Base-by-base conservation (phyloP, 35 echinoderm and acorn worm species). In the Diadema setosum region DNA sequence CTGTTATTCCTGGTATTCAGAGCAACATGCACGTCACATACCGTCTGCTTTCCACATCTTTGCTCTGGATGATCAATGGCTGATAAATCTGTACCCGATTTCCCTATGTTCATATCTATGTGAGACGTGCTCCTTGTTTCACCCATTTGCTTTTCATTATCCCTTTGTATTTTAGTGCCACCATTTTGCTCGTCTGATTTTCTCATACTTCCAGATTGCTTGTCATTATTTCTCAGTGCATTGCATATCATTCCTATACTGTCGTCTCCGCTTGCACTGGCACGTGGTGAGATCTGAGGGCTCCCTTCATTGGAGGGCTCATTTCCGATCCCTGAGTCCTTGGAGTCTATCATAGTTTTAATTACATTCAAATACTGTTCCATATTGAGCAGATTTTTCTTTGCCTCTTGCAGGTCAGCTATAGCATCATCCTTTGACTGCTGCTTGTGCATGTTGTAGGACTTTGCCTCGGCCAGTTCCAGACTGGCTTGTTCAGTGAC, bases 321-420 rank as follows among this genome's bases (percentile, higher is more conserved):
- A 83, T 93, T 97, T 48, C 86, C 95, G 90, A 97, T 86, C 24
- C 95, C 95, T 15, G 95, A 97, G 65, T 97, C 95, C 64, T 97
- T 97, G 4, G 95, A 97, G 34, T 97, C 95, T n/a, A 93, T 93
- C 16, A 97, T 90, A 20, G 67, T 56, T 87, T 97, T 93, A 11
- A 97, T 82, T 6, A 86, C 95, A 25, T 57, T 84, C n/a, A 97
- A 81, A 65, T 96, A 91, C 57, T 90, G 81, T 65, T 90, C 88
- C 57, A 90, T 83, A 65, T 69, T 83, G 5, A 83, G 58, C 7
- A 43, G 60, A 44, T 88, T 33, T 36, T 83, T 90, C 29, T 84
- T 83, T 16, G 45, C 65, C 46, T 42, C 81, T 33, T 90, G 46
- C 36, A 90, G 58, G 58, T 90, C 88, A 24, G 88, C 88, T 23